Percentiles rank a stretch among this genome's conserved stretches.
phyloP scores from a whole-genome alignment of 2,113 vertebrate genomes.

The Sialia sialis region DNA sequence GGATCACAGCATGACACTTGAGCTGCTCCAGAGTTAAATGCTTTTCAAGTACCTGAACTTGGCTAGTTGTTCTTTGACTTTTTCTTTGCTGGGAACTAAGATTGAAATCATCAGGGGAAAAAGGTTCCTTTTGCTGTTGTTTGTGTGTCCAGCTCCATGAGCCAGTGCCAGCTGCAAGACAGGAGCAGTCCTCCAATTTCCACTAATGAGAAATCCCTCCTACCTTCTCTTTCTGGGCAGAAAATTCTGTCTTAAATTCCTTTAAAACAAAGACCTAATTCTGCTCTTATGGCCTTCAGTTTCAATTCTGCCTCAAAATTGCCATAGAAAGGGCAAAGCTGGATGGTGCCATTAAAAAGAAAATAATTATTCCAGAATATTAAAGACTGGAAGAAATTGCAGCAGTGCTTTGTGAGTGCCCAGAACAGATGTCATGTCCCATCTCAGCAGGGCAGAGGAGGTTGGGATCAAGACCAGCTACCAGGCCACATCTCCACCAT shows the following conservation, averaged over 20 bases:
- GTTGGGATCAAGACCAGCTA: neutral
- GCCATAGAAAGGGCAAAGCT: neutral
- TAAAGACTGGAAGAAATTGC: neutral
- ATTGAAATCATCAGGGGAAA: neutral
- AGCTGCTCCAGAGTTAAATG: neutral
- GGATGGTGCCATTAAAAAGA: neutral
- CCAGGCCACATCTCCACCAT: neutral
- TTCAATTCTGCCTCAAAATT: neutral
- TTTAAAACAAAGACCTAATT: constrained; percentile 29
- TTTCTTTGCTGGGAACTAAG: neutral
- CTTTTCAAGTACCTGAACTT: neutral
- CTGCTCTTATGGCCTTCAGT: neutral
- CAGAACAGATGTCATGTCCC: neutral
- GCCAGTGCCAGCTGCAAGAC: neutral
- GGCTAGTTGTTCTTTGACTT: neutral
- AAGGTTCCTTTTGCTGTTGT: neutral
- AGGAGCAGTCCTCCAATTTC: neutral
- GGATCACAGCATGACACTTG: neutral
- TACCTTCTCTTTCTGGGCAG: neutral
- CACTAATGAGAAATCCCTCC: constrained; percentile 6
- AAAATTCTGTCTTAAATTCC: constrained; percentile 24
- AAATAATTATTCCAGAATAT: neutral
- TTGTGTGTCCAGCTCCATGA: neutral
- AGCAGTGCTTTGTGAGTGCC: neutral
- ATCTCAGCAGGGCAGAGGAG: neutral